Evolutionary conservation across 2,888 invertebrate species (phyloP), one percentile per base, ranked within the genome.

Genomic region (Cistogaster globosa): DNA sequence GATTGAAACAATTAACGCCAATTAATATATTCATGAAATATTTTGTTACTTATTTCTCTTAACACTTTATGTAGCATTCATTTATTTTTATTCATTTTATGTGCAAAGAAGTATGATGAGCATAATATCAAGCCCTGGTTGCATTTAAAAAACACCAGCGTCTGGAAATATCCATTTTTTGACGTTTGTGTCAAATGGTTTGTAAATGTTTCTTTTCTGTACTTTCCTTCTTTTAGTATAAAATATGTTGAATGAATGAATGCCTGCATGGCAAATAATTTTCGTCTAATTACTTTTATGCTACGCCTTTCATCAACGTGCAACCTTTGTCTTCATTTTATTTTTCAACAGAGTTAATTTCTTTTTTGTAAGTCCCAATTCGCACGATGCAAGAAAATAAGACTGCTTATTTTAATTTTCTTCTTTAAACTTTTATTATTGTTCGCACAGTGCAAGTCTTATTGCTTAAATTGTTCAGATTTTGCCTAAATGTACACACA

Each of bases 241-340:
- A n/a, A 2, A 14, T 1, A 32, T 68, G 63, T 82, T 60, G 18
- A 55, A 53, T 38, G 58, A 77, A 71, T 81, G 63, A 58, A 57
- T 74, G 11, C 74, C 71, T 20, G 6, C 63, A 80, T 36, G 76
- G 62, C 67, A 83, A 83, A 83, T 88, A 90, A 89, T 89, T 85
- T 89, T 90, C 89, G 88, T 90, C 90, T 91, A 90, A 90, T 90
- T 90, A 90, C 90, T 90, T 90, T 88, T 75, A 85, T 82, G 82
- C 82, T 75, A 89, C 89, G 90, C 89, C 89, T 90, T 90, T 90
- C 90, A 90, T 90, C 90, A 90, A 87, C 90, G 88, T 87, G 88
- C 87, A 88, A 88, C 90, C 90, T 90, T 89, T 91, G 91, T 90
- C 90, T 90, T 89, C 87, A 89, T 90, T 90, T 89, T 69, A 75